These are phyloP conservation scores for Platichthys flesus DNA, from an alignment of 2,113 vertebrate species.

Conservation along the genomic window DNA sequence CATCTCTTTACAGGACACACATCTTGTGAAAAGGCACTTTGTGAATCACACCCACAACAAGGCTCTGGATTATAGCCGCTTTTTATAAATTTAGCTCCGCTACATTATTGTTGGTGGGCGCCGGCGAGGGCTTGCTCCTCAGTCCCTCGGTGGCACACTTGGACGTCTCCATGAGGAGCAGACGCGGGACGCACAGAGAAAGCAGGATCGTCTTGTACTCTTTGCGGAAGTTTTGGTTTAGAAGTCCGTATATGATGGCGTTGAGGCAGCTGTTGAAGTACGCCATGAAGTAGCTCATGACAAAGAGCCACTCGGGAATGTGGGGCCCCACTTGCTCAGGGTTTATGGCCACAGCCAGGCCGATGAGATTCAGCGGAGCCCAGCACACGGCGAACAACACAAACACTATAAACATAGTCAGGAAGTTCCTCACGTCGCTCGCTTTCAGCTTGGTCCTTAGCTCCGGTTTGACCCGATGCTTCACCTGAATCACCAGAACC, in stretches of 20 bases:
- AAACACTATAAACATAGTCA: constrained; percentile 84
- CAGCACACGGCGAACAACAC: constrained; percentile 80
- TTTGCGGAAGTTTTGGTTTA: constrained; percentile 81
- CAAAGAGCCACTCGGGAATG: constrained; percentile 80
- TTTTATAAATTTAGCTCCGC: constrained; percentile 75
- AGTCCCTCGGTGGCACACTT: constrained; percentile 76
- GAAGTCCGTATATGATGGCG: constrained; percentile 78
- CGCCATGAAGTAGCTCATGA: constrained; percentile 80
- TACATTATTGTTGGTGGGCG: constrained; percentile 74
- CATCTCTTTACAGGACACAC: constrained; percentile 28
- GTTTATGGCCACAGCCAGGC: constrained; percentile 77
- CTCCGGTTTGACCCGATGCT: constrained; percentile 78
- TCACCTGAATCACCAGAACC: constrained; percentile 81
- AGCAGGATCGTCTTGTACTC: constrained; percentile 80
- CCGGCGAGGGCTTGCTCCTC: constrained; percentile 77
- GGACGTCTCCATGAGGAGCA: constrained; percentile 74
- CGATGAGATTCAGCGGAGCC: constrained; percentile 80
- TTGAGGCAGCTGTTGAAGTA: constrained; percentile 83
- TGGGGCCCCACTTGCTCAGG: constrained; percentile 66
- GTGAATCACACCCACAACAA: constrained; percentile 33
- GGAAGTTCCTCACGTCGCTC: constrained; percentile 82
- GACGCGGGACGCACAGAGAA: constrained; percentile 69
- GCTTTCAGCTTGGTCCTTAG: constrained; percentile 76
- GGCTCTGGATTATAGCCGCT: background rate
- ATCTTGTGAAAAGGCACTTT: constrained; percentile 64